Base-by-base conservation (phyloP, 2,113 vertebrate genomes). In the Notothenia coriiceps region DNA sequence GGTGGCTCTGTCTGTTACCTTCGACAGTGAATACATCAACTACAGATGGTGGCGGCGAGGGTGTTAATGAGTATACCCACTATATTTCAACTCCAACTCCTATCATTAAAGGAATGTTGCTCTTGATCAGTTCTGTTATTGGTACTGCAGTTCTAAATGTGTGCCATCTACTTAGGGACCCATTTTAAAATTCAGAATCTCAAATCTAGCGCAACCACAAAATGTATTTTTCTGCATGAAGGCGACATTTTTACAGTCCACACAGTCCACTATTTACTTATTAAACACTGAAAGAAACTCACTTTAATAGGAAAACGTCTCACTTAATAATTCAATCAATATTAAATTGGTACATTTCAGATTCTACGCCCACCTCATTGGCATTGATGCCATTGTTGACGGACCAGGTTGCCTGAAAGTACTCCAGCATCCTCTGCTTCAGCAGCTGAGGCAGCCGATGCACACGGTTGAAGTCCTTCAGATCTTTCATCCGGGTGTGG, bases 321-420 rank as follows among this genome's bases (percentile, higher is more conserved):
- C 35, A 40, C 35, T 40, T 40, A 29, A 29, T 29, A 29, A 29
- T 29, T 29, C 29, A 29, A 29, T 29, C 7, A 40, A 40, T 40
- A 40, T 6, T 40, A 40, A 40, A 40, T 40, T 40, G 7, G 35
- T 7, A 40, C 5, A 6, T 6, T 40, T 40, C 35, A 40, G 35
- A 40, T 40, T 43, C 22, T 50, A 25, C 25, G 33, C 92, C 20
- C 54, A 98, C 98, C 97, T 99, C 97, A 0, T 99, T 98, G 49
- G 97, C 93, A 0, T 99, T 97, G 12, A 99, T 98, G 91, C 98
- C 98, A 1, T 98, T 98, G 95, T 97, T 99, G 86, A 99, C 97
- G 0, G 98, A 98, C 98, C 98, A 99, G 0, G 98, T 98, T 87
- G 97, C 98, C 94, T 99, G 98, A 93, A 99, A 99, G 80, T 98